Evolutionary conservation across 2,888 invertebrate species (phyloP), one percentile per base, ranked within the genome.

Genomic region (Agapetus fuscipes): DNA sequence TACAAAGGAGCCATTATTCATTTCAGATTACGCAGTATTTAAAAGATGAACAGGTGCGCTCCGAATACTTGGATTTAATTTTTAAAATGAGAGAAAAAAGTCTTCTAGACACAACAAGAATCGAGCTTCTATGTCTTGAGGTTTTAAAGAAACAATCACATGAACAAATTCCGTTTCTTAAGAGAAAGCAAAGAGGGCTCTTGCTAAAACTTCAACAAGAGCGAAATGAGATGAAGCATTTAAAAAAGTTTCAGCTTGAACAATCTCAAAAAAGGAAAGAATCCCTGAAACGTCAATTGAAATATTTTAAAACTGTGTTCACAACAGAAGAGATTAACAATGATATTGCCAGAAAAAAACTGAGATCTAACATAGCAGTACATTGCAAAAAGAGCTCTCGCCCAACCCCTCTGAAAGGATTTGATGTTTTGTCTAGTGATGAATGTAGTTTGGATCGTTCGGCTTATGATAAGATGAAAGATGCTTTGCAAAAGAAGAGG

Each of bases 11-110:
- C 9, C 9, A 6, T 20, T 20, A 20, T 20, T 20, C 9, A 20
- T 46, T 45, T 24, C 17, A 47, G 47, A 37, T 47, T 14, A 39
- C 30, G 31, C 47, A 45, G 35, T 37, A 44, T 32, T 35, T 45
- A 14, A 39, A 41, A 17, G 47, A 47, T 39, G 47, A 47, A 29
- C 39, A 45, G 35, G 29, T 44, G 7, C 28, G 44, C 15, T 39
- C 39, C 2, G 42, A 42, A 25, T 47, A 47, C 34, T 17, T 47
- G 5, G 36, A 44, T 24, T 34, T 39, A 9, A 17, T 45, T n/a
- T 29, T 40, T 15, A 47, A 42, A 39, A 38, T 41, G 10, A 30
- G 42, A 37, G 47, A 47, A 32, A 44, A 45, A 14, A 37, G 38
- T 4, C 31, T 42, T n/a, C 17, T 47, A 12, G 41, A 44, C 37